Percentiles rank a stretch among this genome's conserved stretches.
Evolutionary conservation across 2,888 invertebrate genomes (phyloP).

Genomic region (Leucozona laternaria): DNA sequence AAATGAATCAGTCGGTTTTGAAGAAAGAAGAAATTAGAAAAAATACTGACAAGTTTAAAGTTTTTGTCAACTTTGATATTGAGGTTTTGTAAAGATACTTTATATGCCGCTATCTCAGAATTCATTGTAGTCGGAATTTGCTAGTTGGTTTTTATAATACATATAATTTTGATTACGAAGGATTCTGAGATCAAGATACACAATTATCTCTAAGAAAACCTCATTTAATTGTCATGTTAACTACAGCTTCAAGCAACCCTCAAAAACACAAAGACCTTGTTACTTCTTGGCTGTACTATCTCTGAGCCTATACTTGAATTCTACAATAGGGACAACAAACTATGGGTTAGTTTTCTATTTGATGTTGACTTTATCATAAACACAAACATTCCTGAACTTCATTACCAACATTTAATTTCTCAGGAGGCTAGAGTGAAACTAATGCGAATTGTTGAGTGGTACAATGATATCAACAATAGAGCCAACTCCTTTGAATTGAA

Average conservation of each 20-base stretch:
- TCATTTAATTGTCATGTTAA: neutral
- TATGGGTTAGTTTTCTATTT: conserved; percentile 84
- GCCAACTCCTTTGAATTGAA: conserved; percentile 91
- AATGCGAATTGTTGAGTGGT: conserved; percentile 90
- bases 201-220: neutral
- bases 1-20: conserved; percentile 87
- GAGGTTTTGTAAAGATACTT: conserved; percentile 55
- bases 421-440: conserved; percentile 86
- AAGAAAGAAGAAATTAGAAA: conserved; percentile 79
- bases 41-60: conserved; percentile 77
- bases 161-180: too few species aligned
- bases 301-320: conserved; percentile 87
- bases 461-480: conserved; percentile 91
- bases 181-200: neutral
- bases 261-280: conserved; percentile 93
- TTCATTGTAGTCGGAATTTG: neutral
- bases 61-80: conserved; percentile 88
- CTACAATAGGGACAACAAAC: conserved; percentile 88
- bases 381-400: neutral
- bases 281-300: conserved; percentile 87
- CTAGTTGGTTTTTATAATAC: too few species aligned
- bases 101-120: neutral
- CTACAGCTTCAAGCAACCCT: conserved; percentile 88
- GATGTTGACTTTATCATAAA: neutral
- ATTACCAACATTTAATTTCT: conserved; percentile 33